Base-by-base conservation (phyloP, 2,113 vertebrate species). In the Tachuris rubrigastra region DNA sequence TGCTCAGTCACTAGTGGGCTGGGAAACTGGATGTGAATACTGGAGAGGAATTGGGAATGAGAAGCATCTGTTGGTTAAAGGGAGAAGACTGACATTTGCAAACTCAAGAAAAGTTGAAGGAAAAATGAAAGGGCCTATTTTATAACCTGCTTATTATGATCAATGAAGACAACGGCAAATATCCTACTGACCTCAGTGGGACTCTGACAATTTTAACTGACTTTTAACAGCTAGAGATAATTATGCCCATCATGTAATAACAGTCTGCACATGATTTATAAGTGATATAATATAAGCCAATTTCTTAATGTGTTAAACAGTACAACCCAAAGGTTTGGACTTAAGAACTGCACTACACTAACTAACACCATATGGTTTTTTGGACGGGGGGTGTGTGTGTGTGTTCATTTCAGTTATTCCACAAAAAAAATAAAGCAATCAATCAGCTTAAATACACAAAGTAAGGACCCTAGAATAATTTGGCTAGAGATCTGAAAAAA, bases 351-450 rank as follows among this genome's bases (percentile, higher is more conserved):
- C 21, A 13, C 21, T 58, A 33, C 41, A 25, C 23, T 46, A 81
- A 8, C 13, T 12, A 60, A 5, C 15, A 76, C 9, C 2, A 8
- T 0, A 9, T 16, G n/a, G 0, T 2, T 35, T 75, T 67, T 79
- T 58, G 28, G 47, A 28, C 4, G 12, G 9, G 10, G 12, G 8
- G 2, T 14, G 14, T 4, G 44, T 18, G 14, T 24, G 5, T 42
- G 16, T 9, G 2, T 13, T 82, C 35, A 4, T 50, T 62, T 67
- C 41, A 5, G 28, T 66, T 37, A 25, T 58, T 24, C 28, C n/a
- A 71, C 28, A 37, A 47, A 49, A 49, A 27, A 39, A 18, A 9
- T 49, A 49, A 68, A 63, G 27, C 24, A 63, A 35, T 30, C 8
- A 33, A 3, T 28, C 17, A 85, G 10, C 65, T 35, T 31, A 49